Evolutionary conservation across 1,140 invertebrate genomes (phyloP), one percentile per base, ranked within the genome.

Genomic region (Formica selysi): DNA sequence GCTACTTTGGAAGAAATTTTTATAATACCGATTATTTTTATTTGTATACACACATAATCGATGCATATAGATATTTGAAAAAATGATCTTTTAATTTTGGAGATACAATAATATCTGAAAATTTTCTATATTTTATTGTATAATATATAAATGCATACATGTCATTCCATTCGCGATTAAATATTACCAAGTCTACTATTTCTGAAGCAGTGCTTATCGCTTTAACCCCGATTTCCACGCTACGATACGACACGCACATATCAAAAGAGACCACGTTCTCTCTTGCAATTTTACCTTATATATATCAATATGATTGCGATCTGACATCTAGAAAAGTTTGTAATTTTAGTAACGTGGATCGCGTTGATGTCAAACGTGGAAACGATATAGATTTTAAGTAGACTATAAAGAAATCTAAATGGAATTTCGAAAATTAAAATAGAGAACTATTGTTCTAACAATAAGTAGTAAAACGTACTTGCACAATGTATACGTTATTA

Each of bases 241-340:
- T 71, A n/a, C 10, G 64, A 80, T 80, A 71, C 32, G 64, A 80
- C 44, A 80, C 65, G 65, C 78, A 80, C 36, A 57, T 41, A 70
- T 80, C 48, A 71, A 29, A 44, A 44, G 44, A 68, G 16, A 70
- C 44, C 65, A 41, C 22, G 78, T 22, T 80, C 64, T 80, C 64
- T 80, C 36, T 78, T 26, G 65, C 78, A 59, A 80, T 57, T 80
- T 80, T 32, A 57, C 48, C 32, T 54, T 57, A 29, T 16, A 41
- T 80, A 70, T 80, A 70, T 80, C 44, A 57, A 38, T 41, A 19
- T 19, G 76, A 79, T 79, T 44, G 67, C 41, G 29, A 79, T n/a
- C 26, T 78, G 61, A 78, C 61, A 78, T 19, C 11, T 51, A 44
- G 61, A 4, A 36, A 36, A 65, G 61, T 78, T 78, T 32, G 32